These are phyloP conservation scores for Gila robusta DNA, from an alignment of 2,797 vertebrate genomes.

Conservation along the genomic window DNA sequence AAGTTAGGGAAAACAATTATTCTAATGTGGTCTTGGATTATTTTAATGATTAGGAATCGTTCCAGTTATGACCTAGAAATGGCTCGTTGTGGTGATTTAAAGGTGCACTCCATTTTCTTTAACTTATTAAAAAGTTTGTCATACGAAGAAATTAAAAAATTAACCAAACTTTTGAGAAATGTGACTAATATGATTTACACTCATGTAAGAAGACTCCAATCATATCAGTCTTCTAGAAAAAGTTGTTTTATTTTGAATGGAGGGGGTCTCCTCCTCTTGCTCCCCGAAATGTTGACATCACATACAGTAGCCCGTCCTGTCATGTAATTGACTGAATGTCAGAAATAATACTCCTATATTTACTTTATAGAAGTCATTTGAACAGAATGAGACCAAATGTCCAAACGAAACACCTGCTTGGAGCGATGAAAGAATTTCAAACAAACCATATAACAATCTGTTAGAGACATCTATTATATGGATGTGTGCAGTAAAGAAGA, in stretches of 20 bases:
- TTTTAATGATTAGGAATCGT: neutral
- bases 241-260: neutral
- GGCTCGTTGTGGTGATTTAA: neutral
- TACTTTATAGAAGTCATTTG: neutral
- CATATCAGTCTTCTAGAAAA: neutral
- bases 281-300: neutral
- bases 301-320: neutral
- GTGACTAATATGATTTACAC: conserved; percentile 7
- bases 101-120: neutral
- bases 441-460: neutral
- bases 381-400: neutral
- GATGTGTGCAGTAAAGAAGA: neutral
- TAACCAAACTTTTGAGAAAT: neutral
- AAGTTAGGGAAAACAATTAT: neutral
- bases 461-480: neutral
- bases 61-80: no score
- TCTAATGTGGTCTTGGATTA: neutral
- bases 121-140: neutral
- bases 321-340: conserved; percentile 3
- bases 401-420: neutral
- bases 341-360: neutral
- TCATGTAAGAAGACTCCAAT: neutral
- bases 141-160: neutral
- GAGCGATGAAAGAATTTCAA: neutral
- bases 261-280: neutral